Base-by-base conservation (phyloP, 2,113 vertebrate genomes). In the Brachyhypopomus gauderio region DNA sequence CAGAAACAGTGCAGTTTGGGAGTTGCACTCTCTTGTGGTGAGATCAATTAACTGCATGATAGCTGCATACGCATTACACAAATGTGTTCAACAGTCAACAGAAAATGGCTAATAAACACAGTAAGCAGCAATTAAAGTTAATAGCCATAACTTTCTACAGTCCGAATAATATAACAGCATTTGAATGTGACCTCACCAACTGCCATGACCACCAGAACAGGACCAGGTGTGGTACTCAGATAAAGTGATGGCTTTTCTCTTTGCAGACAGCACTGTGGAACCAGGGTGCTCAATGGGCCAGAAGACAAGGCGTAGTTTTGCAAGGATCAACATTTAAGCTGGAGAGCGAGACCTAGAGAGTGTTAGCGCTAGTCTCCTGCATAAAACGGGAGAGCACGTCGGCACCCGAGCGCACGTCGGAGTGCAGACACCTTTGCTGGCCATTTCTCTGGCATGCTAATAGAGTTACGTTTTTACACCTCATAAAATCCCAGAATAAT, bases 381-480 rank as follows among this genome's bases (percentile, higher is more conserved):
- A 71, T 41, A 23, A 34, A 45, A 69, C 27, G 59, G 9, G 62
- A 30, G 62, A 59, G 34, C 52, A 20, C 52, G 62, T 60, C 22
- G 36, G 69, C 72, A 69, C n/a, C n/a, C n/a, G n/a, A n/a, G n/a
- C n/a, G n/a, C n/a, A n/a, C n/a, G n/a, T n/a, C 27, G n/a, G 27
- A 41, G 63, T 55, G n/a, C 58, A 59, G 74, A 25, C 22, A 77
- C 52, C 72, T 48, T 41, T 36, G 9, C 77, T 48, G 23, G 64
- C 41, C 73, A 45, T 83, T 72, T 72, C 64, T 52, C 38, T 70
- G 72, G 56, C 60, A 20, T 62, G 59, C 63, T 75, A 76, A 74
- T 36, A 81, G 80, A 81, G 80, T 75, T 59, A 45, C 70, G 48
- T 78, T 77, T 80, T 77, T 66, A 80, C 48, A 77, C 20, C 45